Percentiles rank a stretch among this genome's conserved stretches.
Evolutionary conservation across 2,888 invertebrate genomes (phyloP).

Genomic region (Drosophila yooni): DNA sequence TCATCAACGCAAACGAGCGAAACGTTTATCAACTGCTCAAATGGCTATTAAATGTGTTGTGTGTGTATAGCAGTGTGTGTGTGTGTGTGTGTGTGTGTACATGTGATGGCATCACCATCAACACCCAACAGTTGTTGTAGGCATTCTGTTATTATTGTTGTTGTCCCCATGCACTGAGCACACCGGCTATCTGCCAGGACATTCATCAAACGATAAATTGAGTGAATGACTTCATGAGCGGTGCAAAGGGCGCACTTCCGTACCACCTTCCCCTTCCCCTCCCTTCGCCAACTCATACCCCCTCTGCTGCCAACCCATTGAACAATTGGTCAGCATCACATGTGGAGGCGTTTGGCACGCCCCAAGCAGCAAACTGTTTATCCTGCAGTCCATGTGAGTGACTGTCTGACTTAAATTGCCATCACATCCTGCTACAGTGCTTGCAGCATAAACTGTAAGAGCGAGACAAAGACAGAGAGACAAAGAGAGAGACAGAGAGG

Average conservation of each 20-base stretch:
- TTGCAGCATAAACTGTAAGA: slow-evolving; percentile 5
- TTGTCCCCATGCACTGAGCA: slow-evolving; percentile 37
- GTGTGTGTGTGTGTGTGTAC: slow-evolving; percentile 28
- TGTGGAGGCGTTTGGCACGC: slow-evolving; percentile 52
- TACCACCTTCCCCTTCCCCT: slow-evolving; percentile 22
- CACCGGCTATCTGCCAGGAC: slow-evolving; percentile 78
- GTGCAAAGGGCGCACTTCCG: slow-evolving; percentile 78
- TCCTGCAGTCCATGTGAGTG: slow-evolving; percentile 57
- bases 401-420: slow-evolving; percentile 82
- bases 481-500: not conserved
- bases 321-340: slow-evolving; percentile 47
- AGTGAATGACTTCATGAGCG: slow-evolving; percentile 85
- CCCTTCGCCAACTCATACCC: not conserved
- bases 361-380: slow-evolving; percentile 44
- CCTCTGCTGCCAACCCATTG: not conserved
- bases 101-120: slow-evolving; percentile 64
- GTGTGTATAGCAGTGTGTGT: slow-evolving; percentile 67
- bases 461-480: not conserved
- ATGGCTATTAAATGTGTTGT: slow-evolving; percentile 85
- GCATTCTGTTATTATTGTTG: slow-evolving; percentile 25
- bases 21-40: slow-evolving; percentile 85
- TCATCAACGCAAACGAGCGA: slow-evolving; percentile 80
- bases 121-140: slow-evolving; percentile 42
- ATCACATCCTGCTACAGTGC: slow-evolving; percentile 67
- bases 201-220: slow-evolving; percentile 85